Base-by-base conservation (phyloP, 2,888 invertebrate species). In the Drosophila fulvimacula region DNA sequence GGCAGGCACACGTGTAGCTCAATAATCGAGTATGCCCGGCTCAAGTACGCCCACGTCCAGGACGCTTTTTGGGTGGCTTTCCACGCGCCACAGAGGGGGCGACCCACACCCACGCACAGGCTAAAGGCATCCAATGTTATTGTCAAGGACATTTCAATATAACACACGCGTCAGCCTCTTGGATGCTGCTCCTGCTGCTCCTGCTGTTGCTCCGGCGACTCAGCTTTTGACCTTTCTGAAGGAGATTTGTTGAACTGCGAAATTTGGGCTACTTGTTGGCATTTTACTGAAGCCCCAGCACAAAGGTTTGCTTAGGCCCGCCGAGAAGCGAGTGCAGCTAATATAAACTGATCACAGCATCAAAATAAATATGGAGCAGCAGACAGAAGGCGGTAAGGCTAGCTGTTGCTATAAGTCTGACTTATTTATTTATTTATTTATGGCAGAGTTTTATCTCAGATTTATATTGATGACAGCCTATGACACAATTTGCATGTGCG, bases 191-290 rank as follows among this genome's bases (percentile, higher is more conserved):
- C 30, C 10, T 10, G 27, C 46, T 46, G 57, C 34, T 75, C 60
- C 55, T 61, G 66, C n/a, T n/a, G n/a, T n/a, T n/a, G n/a, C n/a
- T n/a, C n/a, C n/a, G n/a, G n/a, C n/a, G n/a, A n/a, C n/a, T n/a
- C n/a, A n/a, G 71, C 71, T 66, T 88, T 86, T 85, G 84, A 88
- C 84, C 84, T 85, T 85, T 88, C 73, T 85, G 84, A 88, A 85
- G 84, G 89, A 85, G 79, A 88, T 82, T 88, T 56, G 32, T 58
- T 62, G 58, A 72, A 71, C 65, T 59, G 64, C 44, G 39, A 39
- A 61, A 62, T 56, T 39, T 30, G 36, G 42, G 59, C 58, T 62
- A 68, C 62, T 73, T 74, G 74, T 73, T 74, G 69, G 62, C 52
- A 44, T 46, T 13, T 41, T 39, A 32, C 7, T 36, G 41, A 10